Percentiles rank a stretch among this genome's conserved stretches.
These are phyloP conservation scores for Apodemia duryi DNA, from an alignment of 2,888 invertebrate genomes.

Conservation along the genomic window DNA sequence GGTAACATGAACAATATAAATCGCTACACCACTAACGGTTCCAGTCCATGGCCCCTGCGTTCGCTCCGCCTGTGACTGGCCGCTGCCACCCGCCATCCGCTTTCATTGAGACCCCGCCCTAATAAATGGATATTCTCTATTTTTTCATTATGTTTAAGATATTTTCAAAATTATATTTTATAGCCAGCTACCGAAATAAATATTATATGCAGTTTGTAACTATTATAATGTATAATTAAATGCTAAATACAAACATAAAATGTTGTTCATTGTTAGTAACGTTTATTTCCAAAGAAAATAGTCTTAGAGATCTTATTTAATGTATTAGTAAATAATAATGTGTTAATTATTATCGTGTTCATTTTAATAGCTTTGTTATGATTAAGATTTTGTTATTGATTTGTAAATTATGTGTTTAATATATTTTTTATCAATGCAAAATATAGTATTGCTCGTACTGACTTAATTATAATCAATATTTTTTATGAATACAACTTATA, in stretches of 20 bases:
- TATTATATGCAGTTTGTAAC: neutral
- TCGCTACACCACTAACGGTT: too few relatives aligned
- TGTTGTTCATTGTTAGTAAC: too few relatives aligned
- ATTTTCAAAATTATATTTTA: too few relatives aligned
- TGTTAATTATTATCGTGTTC: neutral
- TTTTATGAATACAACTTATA: neutral
- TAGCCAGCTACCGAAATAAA: neutral
- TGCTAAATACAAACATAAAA: too few relatives aligned
- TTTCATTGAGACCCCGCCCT: too few relatives aligned
- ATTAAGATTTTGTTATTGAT: neutral
- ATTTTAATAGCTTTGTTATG: neutral
- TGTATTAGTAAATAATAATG: neutral
- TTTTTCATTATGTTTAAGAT: too few relatives aligned
- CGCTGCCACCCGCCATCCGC: too few relatives aligned
- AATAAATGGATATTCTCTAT: too few relatives aligned
- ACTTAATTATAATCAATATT: neutral
- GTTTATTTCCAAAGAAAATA: neutral
- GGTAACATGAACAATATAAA: too few relatives aligned
- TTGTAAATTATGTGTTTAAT: neutral
- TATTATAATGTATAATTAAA: too few relatives aligned
- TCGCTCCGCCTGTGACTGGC: too few relatives aligned
- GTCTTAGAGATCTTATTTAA: neutral
- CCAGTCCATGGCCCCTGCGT: too few relatives aligned
- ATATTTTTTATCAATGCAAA: neutral
- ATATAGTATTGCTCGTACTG: neutral